Evolutionary conservation across 2,888 invertebrate species (phyloP).

Genomic region (Caenorhabditis sp.): DNA sequence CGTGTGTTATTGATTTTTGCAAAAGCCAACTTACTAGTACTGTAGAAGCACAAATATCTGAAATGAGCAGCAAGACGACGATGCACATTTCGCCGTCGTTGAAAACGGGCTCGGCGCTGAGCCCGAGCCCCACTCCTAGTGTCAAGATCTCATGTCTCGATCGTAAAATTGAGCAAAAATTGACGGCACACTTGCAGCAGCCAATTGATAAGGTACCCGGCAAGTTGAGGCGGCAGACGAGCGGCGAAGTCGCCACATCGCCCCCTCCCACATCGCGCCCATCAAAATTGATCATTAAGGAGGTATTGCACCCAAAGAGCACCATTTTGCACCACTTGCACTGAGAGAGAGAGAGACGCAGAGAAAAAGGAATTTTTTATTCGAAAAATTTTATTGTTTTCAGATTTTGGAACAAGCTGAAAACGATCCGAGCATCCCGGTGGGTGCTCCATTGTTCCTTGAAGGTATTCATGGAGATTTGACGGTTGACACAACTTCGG

Average conservation of each 20-base stretch:
- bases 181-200: constrained; percentile 8
- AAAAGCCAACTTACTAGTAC: too few species aligned
- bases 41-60: not conserved
- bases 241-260: not conserved
- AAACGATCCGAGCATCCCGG: constrained; percentile 62
- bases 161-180: constrained; percentile 44
- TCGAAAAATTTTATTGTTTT: not conserved
- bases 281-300: not conserved
- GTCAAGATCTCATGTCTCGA: constrained; percentile 55
- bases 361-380: not conserved
- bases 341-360: not conserved
- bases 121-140: not conserved
- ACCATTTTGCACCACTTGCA: not conserved
- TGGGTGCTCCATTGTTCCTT: constrained; percentile 68
- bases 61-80: constrained; percentile 12
- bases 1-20: too few species aligned
- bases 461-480: constrained; percentile 57
- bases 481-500: constrained; percentile 39
- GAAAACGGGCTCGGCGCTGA: constrained; percentile 8
- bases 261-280: not conserved
- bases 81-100: constrained; percentile 33
- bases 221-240: constrained; percentile 6
- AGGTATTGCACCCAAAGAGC: constrained; percentile 4
- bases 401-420: constrained; percentile 56
- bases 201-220: constrained; percentile 29